Percentiles rank a stretch among this genome's conserved stretches.
phyloP scores from a whole-genome alignment of 2,888 invertebrate species.

The Microplitis manilae region DNA sequence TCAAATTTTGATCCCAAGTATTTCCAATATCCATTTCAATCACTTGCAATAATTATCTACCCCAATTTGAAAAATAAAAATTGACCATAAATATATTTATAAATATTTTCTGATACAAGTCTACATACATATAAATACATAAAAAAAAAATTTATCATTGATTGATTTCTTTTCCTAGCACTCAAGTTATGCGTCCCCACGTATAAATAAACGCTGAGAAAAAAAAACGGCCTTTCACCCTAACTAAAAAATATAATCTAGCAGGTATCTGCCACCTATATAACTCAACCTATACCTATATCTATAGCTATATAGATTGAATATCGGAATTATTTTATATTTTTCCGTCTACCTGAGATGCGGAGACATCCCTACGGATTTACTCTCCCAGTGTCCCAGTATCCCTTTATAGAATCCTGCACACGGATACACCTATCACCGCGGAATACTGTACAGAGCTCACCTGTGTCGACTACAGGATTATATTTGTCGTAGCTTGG shows the following conservation, averaged over 20 bases:
- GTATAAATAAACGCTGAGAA: slow-evolving; percentile 26
- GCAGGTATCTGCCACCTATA: slow-evolving; percentile 49
- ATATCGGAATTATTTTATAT: slow-evolving; percentile 45
- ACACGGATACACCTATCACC: background rate
- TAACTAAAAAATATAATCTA: slow-evolving; percentile 31
- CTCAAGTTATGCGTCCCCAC: slow-evolving; percentile 42
- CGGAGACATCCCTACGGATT: slow-evolving; percentile 48
- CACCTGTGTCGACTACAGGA: slow-evolving; percentile 69
- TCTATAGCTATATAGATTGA: background rate
- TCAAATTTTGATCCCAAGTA: no score
- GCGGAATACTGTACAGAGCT: slow-evolving; percentile 48
- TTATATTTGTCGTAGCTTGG: slow-evolving; percentile 66
- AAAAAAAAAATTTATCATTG: background rate
- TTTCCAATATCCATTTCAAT: no score
- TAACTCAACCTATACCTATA: background rate
- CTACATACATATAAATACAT: background rate
- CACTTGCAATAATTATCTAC: no score
- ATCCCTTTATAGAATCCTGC: slow-evolving; percentile 30
- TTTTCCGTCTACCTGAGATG: slow-evolving; percentile 50
- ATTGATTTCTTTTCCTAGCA: slow-evolving; percentile 40
- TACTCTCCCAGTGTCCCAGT: slow-evolving; percentile 45
- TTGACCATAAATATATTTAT: background rate
- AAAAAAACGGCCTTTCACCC: slow-evolving; percentile 42
- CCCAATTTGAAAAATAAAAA: no score
- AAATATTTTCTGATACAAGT: background rate